Conservation (phyloP, 2,888 invertebrate species). For the Apocheima hispidaria region DNA sequence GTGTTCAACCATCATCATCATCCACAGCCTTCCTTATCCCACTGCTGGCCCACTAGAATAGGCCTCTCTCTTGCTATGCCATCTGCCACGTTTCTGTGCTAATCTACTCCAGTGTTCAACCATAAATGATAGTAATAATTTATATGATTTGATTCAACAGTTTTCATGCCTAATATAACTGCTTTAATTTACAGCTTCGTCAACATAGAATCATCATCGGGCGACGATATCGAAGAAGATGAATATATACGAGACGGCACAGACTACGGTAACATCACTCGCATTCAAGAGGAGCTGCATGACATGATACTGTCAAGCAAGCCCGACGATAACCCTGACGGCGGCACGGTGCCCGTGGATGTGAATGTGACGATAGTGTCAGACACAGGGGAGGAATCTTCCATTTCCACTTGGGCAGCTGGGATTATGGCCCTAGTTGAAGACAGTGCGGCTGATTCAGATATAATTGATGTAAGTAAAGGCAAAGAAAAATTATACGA, state of each 20-base stretch:
- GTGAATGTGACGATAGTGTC: conserved; percentile 76
- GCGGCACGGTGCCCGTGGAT: conserved; percentile 64
- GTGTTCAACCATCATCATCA: too few species aligned
- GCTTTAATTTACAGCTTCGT: conserved; percentile 80
- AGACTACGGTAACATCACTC: conserved; percentile 78
- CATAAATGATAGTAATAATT: too few species aligned
- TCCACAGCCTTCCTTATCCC: too few species aligned
- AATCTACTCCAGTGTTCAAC: too few species aligned
- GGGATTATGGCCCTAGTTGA: conserved; percentile 76
- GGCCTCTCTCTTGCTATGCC: too few species aligned
- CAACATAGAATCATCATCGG: conserved; percentile 89
- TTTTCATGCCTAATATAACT: neutral
- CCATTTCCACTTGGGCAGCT: conserved; percentile 70
- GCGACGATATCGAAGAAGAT: conserved; percentile 86
- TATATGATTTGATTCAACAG: neutral
- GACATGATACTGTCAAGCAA: conserved; percentile 51
- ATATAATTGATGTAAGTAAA: conserved; percentile 70
- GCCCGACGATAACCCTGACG: conserved; percentile 65
- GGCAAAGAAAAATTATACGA: too few species aligned
- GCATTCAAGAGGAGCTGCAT: conserved; percentile 63
- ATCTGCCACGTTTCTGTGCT: too few species aligned
- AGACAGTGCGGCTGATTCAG: conserved; percentile 69
- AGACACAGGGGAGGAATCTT: conserved; percentile 66
- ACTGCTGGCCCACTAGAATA: too few species aligned
- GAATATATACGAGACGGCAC: conserved; percentile 79